These are phyloP conservation scores for Agapornis canus DNA, from an alignment of 2,797 vertebrate species.

Conservation along the genomic window DNA sequence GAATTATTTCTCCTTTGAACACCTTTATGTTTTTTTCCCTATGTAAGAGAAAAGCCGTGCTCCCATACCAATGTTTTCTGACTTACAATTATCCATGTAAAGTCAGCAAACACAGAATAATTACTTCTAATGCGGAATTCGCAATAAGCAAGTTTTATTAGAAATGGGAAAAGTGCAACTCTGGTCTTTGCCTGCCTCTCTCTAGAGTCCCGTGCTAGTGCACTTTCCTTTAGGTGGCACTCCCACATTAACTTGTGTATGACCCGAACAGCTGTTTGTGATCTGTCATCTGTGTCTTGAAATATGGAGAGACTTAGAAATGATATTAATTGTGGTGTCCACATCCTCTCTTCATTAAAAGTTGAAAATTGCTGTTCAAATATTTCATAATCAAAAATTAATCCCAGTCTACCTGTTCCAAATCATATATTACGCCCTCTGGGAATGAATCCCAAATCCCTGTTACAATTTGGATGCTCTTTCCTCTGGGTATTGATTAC, in stretches of 20 bases:
- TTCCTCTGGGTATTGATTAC: constrained; percentile 64
- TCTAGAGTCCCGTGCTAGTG: background rate
- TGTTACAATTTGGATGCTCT: constrained; percentile 60
- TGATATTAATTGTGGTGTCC: constrained; percentile 50
- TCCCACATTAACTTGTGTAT: constrained; percentile 31
- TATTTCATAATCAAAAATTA: constrained; percentile 69
- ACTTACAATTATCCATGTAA: background rate
- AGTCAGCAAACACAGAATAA: constrained; percentile 41
- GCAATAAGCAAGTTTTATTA: constrained; percentile 24
- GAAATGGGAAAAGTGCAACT: background rate
- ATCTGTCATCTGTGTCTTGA: constrained; percentile 23
- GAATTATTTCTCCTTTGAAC: constrained; percentile 37
- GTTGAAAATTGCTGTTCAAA: constrained; percentile 55
- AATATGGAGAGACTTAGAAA: constrained; percentile 13
- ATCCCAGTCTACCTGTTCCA: constrained; percentile 66
- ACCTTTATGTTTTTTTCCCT: background rate
- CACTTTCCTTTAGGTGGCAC: constrained; percentile 40
- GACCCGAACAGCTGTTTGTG: background rate
- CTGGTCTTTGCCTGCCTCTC: background rate
- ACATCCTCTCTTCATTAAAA: constrained; percentile 55
- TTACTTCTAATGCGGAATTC: constrained; percentile 3
- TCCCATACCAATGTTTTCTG: background rate
- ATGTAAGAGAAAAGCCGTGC: background rate
- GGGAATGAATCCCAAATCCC: constrained; percentile 67
- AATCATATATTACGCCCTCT: constrained; percentile 42